Evolutionary conservation across 2,797 vertebrate genomes (phyloP), one percentile per base, ranked within the genome.

Genomic region (Aplochiton taeniatus): DNA sequence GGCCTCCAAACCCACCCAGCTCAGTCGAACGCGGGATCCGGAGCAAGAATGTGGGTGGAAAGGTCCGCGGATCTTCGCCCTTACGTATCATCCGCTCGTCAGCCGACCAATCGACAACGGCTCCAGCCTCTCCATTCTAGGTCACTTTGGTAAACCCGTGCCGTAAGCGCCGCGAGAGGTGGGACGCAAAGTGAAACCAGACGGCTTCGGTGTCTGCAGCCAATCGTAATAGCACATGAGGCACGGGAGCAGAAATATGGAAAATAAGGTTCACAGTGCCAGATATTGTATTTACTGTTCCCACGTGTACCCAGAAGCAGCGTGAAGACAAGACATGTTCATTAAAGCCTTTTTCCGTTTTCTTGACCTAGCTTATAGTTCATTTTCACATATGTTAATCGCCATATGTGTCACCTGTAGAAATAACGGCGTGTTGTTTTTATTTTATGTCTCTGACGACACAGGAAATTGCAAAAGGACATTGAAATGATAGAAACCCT

Each of bases 111-210:
- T 78, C 79, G 73, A 49, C 75, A 75, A 76, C 66, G 58, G 72
- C 73, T 65, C 69, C 67, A 45, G 76, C 72, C 47, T 68, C 70
- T 79, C 83, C 84, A 79, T 66, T 77, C 61, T 67, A 76, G 83
- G 81, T 82, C 82, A 75, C 66, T 77, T 75, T 75, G 46, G 63
- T 79, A 69, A 69, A 80, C 74, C 76, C 65, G 74, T 72, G 70
- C 67, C 76, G 65, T 78, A 79, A 47, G n/a, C n/a, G n/a, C n/a
- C 58, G 63, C 18, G 18, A 61, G 56, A 56, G 73, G 72, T 64
- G 14, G 58, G 54, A 46, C 70, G 31, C 63, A 77, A 84, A 85
- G 73, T 87, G 72, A 82, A 87, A 85, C 76, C 84, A 84, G 81
- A 85, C 83, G 84, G 70, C 74, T 70, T 61, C 8, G 66, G 55